phyloP scores from a whole-genome alignment of 2,888 invertebrate species.

The Idaea dimidiata region DNA sequence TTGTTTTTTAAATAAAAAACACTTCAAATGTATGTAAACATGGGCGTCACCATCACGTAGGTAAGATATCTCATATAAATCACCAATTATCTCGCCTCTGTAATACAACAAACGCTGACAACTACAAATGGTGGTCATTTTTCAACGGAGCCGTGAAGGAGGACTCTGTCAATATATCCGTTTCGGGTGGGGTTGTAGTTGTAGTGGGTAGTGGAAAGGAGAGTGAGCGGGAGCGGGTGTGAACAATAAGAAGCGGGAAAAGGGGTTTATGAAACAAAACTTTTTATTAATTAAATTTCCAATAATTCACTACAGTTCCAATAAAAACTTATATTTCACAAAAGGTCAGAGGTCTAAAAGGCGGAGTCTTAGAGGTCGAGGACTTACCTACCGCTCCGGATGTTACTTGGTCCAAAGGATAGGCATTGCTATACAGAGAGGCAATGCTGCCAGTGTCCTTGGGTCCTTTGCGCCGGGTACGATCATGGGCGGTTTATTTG shows the following conservation, averaged over 20 bases:
- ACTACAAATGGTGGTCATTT: slow-evolving; percentile 78
- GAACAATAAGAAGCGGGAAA: too few species aligned
- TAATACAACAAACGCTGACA: slow-evolving; percentile 77
- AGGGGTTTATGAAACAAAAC: too few species aligned
- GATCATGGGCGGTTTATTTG: too few species aligned
- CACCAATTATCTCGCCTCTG: slow-evolving; percentile 77
- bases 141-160: slow-evolving; percentile 72
- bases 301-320: too few species aligned
- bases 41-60: background rate
- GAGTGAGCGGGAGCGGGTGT: background rate
- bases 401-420: too few species aligned
- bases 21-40: background rate
- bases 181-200: slow-evolving; percentile 31
- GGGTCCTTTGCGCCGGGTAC: too few species aligned
- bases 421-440: too few species aligned
- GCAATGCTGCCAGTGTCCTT: too few species aligned
- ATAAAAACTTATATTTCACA: too few species aligned
- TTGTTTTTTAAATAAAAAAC: background rate
- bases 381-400: too few species aligned
- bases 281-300: slow-evolving; percentile 4
- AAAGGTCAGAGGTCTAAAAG: too few species aligned
- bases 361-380: too few species aligned
- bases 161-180: slow-evolving; percentile 79
- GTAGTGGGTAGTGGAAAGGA: slow-evolving; percentile 26
- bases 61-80: slow-evolving; percentile 63